Conservation (phyloP, 2,888 invertebrate species). For the Pseudoips prasinana region DNA sequence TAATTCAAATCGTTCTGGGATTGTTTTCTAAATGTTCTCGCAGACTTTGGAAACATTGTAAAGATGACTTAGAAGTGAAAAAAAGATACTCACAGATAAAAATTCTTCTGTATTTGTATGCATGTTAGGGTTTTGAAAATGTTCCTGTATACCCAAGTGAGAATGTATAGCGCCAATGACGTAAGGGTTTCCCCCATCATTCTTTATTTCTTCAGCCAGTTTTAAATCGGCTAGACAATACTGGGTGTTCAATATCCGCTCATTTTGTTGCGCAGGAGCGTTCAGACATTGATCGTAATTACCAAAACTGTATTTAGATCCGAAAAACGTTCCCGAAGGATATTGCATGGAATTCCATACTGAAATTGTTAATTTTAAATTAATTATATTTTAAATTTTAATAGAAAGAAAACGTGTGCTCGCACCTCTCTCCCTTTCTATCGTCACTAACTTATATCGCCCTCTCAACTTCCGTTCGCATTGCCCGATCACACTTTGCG, state of each 20-base stretch:
- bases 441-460: no score
- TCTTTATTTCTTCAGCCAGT: conserved; percentile 5
- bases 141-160: background rate
- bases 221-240: conserved; percentile 43
- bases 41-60: no score
- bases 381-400: no score
- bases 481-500: no score
- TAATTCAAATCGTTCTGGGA: no score
- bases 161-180: background rate
- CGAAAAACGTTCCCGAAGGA: conserved; percentile 42
- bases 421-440: no score
- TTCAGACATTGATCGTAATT: conserved; percentile 48
- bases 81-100: conserved; percentile 18
- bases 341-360: conserved; percentile 50
- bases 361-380: no score
- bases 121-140: background rate
- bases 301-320: conserved; percentile 35
- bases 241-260: conserved; percentile 33
- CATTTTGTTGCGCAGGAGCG: conserved; percentile 27
- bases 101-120: conserved; percentile 8
- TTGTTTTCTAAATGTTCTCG: no score
- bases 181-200: conserved; percentile 1
- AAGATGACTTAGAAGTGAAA: no score
- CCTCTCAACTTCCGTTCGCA: no score
- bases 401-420: no score